A percentile compares a stretch with the other conserved stretches of the same genome.
These are phyloP conservation scores for Macrosoma leucophasiata DNA, from an alignment of 2,888 invertebrate genomes.

Conservation along the genomic window DNA sequence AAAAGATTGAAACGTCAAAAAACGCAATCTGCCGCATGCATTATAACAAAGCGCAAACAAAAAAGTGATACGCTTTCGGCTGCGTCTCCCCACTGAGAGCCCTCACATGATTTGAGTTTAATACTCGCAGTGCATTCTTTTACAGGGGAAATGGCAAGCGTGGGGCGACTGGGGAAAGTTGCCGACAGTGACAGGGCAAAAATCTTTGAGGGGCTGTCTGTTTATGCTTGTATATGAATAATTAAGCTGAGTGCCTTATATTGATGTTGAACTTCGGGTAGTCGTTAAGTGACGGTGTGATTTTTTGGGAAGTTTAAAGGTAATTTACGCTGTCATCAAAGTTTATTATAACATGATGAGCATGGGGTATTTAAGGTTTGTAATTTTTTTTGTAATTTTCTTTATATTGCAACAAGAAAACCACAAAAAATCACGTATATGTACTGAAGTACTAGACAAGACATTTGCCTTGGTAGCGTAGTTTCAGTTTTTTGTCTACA, in stretches of 20 bases:
- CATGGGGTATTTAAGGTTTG: too few species aligned
- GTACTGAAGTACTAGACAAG: not conserved
- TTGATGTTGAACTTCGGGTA: conserved; percentile 7
- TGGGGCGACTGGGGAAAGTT: conserved; percentile 25
- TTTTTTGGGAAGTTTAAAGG: conserved; percentile 5
- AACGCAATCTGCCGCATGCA: too few species aligned
- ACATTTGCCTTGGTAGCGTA: too few species aligned
- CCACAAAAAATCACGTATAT: conserved; percentile 7
- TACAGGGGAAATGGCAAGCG: conserved; percentile 46
- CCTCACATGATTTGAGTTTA: conserved; percentile 67
- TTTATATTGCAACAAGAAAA: conserved; percentile 22
- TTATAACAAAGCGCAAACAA: too few species aligned
- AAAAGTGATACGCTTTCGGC: conserved; percentile 9
- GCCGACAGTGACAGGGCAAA: conserved; percentile 29
- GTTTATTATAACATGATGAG: conserved; percentile 2
- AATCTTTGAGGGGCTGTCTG: conserved; percentile 27
- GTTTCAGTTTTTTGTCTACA: too few species aligned
- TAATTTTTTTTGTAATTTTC: too few species aligned
- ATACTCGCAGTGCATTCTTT: conserved; percentile 67
- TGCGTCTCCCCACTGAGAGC: conserved; percentile 28
- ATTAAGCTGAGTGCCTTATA: conserved; percentile 17
- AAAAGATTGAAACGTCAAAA: too few species aligned
- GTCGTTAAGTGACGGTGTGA: conserved; percentile 8
- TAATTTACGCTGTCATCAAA: conserved; percentile 6
- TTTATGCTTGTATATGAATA: conserved; percentile 25